Base-by-base conservation (phyloP, 2,113 vertebrate genomes). In the Stegostoma tigrinum region DNA sequence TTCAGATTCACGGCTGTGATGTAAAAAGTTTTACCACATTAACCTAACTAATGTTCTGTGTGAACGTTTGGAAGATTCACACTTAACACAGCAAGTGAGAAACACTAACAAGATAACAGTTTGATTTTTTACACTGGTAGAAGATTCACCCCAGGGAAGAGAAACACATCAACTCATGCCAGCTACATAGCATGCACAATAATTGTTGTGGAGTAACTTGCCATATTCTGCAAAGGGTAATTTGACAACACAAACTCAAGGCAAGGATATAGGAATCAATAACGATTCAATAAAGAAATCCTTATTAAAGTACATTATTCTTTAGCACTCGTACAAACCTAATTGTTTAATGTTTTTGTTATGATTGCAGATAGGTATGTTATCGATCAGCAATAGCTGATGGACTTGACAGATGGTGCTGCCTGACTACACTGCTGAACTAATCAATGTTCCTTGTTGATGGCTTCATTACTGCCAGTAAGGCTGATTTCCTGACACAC, bases 101-200 rank as follows among this genome's bases (percentile, higher is more conserved):
- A 95, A 34, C 94, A 72, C 45, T 75, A 95, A 95, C 67, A 95
- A 94, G 93, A 24, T 94, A 94, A 94, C 93, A 94, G 66, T 95
- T 75, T 95, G 94, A 72, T 72, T 93, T 61, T 52, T 45, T 95
- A 30, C 48, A 45, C 94, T 95, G 94, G 42, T 72, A 75, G 68
- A 95, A 95, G 23, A 75, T 52, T 10, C 68, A 72, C 94, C 94
- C 68, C 68, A 72, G 94, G 45, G 94, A 95, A 72, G 94, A 52
- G 45, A 95, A 95, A 95, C 94, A 95, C 94, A 72, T 70, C 94
- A 30, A 15, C 45, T 70, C 67, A 72, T 95, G 94, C 67, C 94
- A 95, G 68, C 94, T 70, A 42, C 67, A 45, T 70, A 70, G 93
- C 66, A 70, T 70, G n/a, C 93, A 94, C 93, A 94, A 10, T 94